Conservation (phyloP, 2,888 invertebrate species). For the Lasioglossum pauxillum region DNA sequence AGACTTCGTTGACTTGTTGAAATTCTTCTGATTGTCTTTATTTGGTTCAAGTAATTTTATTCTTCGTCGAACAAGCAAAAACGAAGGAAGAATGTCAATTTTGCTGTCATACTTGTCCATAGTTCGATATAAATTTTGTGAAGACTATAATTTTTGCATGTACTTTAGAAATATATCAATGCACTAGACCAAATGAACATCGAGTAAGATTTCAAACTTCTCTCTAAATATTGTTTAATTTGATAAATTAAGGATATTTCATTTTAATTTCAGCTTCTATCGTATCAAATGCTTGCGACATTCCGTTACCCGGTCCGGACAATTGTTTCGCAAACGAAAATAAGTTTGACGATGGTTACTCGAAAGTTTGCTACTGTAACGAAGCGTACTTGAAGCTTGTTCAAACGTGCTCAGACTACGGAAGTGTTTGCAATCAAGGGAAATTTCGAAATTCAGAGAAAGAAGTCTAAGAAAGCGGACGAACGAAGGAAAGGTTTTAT, state of each 20-base stretch:
- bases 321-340: not conserved
- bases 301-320: not conserved
- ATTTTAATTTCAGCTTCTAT: not conserved
- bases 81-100: not conserved
- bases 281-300: not conserved
- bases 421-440: constrained; percentile 6
- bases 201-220: not conserved
- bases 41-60: not conserved
- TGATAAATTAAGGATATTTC: not conserved
- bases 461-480: not conserved
- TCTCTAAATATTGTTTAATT: not conserved
- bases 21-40: not conserved
- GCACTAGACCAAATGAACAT: not conserved
- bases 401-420: constrained; percentile 9
- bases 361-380: not conserved
- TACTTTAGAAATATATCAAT: not conserved
- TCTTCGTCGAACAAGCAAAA: not conserved
- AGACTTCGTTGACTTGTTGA: not conserved
- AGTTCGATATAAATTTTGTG: not conserved
- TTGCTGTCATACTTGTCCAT: not conserved
- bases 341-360: not conserved
- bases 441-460: constrained; percentile 4
- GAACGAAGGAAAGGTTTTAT: constrained; percentile 3
- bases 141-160: not conserved
- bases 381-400: constrained; percentile 5